phyloP scores from a whole-genome alignment of 2,113 vertebrate species.

The Abramis brama region DNA sequence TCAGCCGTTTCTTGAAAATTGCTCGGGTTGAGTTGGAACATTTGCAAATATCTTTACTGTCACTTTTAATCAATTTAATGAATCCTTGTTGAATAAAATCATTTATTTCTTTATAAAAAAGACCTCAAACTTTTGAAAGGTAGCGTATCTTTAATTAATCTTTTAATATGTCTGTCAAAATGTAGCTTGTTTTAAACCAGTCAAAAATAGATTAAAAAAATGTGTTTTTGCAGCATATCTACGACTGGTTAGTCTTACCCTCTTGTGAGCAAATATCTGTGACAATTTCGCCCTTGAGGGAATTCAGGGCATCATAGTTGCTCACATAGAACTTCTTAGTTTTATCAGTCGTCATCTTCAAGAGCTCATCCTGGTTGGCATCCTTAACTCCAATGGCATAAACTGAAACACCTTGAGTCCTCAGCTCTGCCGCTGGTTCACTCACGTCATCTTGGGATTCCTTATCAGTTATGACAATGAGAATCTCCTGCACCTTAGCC shows the following conservation, averaged over 20 bases:
- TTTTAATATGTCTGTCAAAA: neutral
- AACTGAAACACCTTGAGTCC: slow-evolving; percentile 66
- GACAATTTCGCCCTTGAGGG: slow-evolving; percentile 78
- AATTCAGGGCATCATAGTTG: slow-evolving; percentile 79
- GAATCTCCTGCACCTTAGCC: slow-evolving; percentile 68
- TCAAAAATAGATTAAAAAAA: neutral
- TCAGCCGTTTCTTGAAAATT: too few species aligned
- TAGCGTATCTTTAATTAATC: neutral
- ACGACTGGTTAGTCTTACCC: slow-evolving; percentile 71
- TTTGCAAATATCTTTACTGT: neutral
- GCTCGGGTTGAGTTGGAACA: neutral
- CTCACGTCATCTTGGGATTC: slow-evolving; percentile 76
- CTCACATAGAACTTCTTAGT: slow-evolving; percentile 77
- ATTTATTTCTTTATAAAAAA: neutral
- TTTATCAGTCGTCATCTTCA: slow-evolving; percentile 71
- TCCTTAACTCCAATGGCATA: slow-evolving; percentile 82
- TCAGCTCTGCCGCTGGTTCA: slow-evolving; percentile 70
- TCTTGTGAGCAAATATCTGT: slow-evolving; percentile 80
- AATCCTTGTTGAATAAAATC: neutral
- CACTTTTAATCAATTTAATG: neutral
- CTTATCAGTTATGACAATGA: slow-evolving; percentile 84
- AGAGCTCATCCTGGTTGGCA: slow-evolving; percentile 67
- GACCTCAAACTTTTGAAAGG: neutral
- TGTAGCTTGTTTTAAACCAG: neutral
- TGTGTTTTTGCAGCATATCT: neutral